A percentile compares a stretch with the other conserved stretches of the same genome.
Evolutionary conservation across 2,888 invertebrate species (phyloP).

Genomic region (Electrophaes corylata): DNA sequence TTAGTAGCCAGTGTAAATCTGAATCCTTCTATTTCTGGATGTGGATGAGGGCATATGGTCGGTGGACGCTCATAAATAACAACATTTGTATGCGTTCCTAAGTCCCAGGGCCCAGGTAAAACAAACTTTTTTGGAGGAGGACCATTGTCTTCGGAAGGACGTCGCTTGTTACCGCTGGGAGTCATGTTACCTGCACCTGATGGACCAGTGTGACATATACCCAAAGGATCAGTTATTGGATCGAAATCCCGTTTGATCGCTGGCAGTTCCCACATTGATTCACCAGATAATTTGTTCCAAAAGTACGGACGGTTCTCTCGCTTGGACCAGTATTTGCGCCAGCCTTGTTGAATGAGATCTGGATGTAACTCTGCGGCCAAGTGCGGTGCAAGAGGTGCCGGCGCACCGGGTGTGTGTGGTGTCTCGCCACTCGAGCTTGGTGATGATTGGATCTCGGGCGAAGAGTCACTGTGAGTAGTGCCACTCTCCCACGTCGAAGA

Average conservation of each 20-base stretch:
- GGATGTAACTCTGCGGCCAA: conserved; percentile 78
- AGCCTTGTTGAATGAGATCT: conserved; percentile 90
- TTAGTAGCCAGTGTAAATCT: conserved; percentile 93
- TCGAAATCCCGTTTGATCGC: conserved; percentile 93
- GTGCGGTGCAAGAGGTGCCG: conserved; percentile 78
- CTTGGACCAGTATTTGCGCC: conserved; percentile 98
- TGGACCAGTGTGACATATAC: conserved; percentile 86
- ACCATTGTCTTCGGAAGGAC: conserved; percentile 91
- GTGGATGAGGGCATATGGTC: conserved; percentile 93
- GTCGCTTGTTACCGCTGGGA: conserved; percentile 87
- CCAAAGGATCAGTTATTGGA: conserved; percentile 95
- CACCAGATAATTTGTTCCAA: conserved; percentile 97
- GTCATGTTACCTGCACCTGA: conserved; percentile 77
- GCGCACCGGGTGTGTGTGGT: conserved; percentile 85
- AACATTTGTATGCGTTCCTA: conserved; percentile 96
- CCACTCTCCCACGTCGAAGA: conserved; percentile 77
- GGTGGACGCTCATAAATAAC: conserved; percentile 94
- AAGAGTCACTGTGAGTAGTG: conserved; percentile 69
- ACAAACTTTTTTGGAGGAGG: conserved; percentile 94
- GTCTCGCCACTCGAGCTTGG: conserved; percentile 74
- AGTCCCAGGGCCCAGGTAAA: conserved; percentile 96
- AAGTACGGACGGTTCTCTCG: conserved; percentile 97
- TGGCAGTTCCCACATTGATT: conserved; percentile 99
- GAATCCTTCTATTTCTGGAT: conserved; percentile 96
- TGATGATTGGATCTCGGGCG: conserved; percentile 75